Base-by-base conservation (phyloP, 2,888 invertebrate genomes). In the Apodemia hepburni region DNA sequence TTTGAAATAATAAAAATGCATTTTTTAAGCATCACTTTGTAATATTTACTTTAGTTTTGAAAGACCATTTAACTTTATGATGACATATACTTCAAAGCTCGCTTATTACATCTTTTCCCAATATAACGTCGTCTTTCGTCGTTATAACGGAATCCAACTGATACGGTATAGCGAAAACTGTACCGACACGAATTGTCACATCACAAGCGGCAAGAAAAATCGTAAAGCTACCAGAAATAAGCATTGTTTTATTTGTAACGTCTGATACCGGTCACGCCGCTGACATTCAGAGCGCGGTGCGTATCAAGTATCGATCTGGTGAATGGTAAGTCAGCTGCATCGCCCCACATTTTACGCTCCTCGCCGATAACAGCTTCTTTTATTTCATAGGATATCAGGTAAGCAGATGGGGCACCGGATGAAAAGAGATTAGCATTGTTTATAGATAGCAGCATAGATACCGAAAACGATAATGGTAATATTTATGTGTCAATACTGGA, bases 261-360 rank as follows among this genome's bases (percentile, higher is more conserved):
- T 78, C 80, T 77, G 78, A 38, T 38, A 81, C 79, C 80, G 81
- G 82, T 77, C 79, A 80, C 82, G 75, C 74, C 11, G 38, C 38
- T 75, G 77, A 76, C 79, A 83, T 84, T 82, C 77, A 82, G 85
- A 85, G 82, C 82, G 80, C 82, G 82, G 74, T 78, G 84, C 83
- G 87, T 88, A 86, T 87, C 83, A 81, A 79, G 83, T 87, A 89
- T 89, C 86, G 87, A 88, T 88, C 84, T 82, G 75, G 79, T 76
- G 82, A 82, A 76, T 78, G 83, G 80, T 78, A 65, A 65, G 45
- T 85, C 80, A 82, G 80, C 80, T 80, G 82, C 80, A 79, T 84
- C 82, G 81, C 83, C 78, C 80, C 85, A 82, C 86, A 84, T 87
- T 88, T 87, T 84, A 78, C 82, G 82, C 82, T 80, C 80, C 73